A percentile compares a stretch with the other conserved stretches of the same genome.
Conservation (phyloP, 2,797 vertebrate genomes). For the Florisuga fusca region DNA sequence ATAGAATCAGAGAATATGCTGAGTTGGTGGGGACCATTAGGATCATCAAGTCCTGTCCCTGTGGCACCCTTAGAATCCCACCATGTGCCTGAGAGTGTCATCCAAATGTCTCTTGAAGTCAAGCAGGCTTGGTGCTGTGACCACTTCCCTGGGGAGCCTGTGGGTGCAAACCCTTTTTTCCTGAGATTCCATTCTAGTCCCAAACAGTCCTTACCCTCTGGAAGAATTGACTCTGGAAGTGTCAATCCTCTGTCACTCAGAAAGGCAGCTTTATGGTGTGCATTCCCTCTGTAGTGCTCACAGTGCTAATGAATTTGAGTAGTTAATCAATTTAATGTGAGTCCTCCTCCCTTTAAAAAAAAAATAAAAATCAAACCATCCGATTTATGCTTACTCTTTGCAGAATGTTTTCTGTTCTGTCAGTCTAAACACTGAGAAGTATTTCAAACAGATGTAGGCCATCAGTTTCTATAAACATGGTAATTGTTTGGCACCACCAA, state of each 20-base stretch:
- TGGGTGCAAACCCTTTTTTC: too few species aligned
- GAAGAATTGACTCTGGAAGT: not conserved
- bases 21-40: too few species aligned
- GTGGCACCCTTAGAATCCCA: too few species aligned
- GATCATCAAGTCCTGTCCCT: too few species aligned
- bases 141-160: too few species aligned
- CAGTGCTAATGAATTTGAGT: constrained; percentile 34
- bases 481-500: constrained; percentile 78
- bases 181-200: not conserved
- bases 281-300: not conserved
- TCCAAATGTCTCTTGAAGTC: too few species aligned
- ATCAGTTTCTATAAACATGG: constrained; percentile 78
- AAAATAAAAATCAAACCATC: not conserved
- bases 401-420: constrained; percentile 78
- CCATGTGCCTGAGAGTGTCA: too few species aligned
- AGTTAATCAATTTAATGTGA: constrained; percentile 19
- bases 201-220: not conserved
- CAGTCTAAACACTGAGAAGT: constrained; percentile 74
- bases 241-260: not conserved
- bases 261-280: not conserved
- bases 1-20: too few species aligned
- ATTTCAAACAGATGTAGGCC: constrained; percentile 79
- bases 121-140: too few species aligned
- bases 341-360: not conserved
- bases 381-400: constrained; percentile 68